A percentile compares a stretch with the other conserved stretches of the same genome.
These are phyloP conservation scores for Ceratoteleas bidentatus DNA, from an alignment of 1,140 invertebrate genomes.

Conservation along the genomic window DNA sequence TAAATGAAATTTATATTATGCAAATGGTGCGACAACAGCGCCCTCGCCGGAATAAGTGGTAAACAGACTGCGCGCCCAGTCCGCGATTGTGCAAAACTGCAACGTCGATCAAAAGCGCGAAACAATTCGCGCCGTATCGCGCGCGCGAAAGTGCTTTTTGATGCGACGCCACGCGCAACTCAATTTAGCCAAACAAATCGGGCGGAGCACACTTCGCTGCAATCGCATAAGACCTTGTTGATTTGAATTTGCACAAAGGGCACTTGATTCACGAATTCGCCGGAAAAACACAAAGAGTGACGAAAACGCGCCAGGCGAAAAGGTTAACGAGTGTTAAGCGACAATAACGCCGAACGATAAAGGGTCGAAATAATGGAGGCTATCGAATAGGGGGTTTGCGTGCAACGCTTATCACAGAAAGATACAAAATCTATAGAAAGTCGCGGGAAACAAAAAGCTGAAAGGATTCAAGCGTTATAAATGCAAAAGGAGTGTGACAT, in stretches of 20 bases:
- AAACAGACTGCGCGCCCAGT: constrained; percentile 17
- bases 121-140: constrained; percentile 44
- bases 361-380: too few relatives aligned
- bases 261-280: constrained; percentile 30
- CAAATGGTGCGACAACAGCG: constrained; percentile 24
- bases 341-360: constrained; percentile 7
- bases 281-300: constrained; percentile 4
- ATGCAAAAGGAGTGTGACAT: too few relatives aligned
- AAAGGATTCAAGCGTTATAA: too few relatives aligned
- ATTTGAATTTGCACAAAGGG: constrained; percentile 47
- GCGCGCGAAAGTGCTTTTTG: constrained; percentile 33
- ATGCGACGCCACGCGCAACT: constrained; percentile 33
- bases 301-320: constrained; percentile 11
- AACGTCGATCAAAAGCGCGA: constrained; percentile 47
- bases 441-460: too few relatives aligned
- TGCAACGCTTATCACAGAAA: too few relatives aligned
- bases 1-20: constrained; percentile 43
- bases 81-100: constrained; percentile 33
- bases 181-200: constrained; percentile 53
- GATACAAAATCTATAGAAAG: too few relatives aligned
- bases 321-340: constrained; percentile 6
- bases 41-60: constrained; percentile 24
- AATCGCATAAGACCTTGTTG: constrained; percentile 36
- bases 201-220: constrained; percentile 29
- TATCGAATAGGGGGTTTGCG: too few relatives aligned